A percentile compares a stretch with the other conserved stretches of the same genome.
Conservation (phyloP, 1,140 invertebrate species). For the Amyelois transitella region DNA sequence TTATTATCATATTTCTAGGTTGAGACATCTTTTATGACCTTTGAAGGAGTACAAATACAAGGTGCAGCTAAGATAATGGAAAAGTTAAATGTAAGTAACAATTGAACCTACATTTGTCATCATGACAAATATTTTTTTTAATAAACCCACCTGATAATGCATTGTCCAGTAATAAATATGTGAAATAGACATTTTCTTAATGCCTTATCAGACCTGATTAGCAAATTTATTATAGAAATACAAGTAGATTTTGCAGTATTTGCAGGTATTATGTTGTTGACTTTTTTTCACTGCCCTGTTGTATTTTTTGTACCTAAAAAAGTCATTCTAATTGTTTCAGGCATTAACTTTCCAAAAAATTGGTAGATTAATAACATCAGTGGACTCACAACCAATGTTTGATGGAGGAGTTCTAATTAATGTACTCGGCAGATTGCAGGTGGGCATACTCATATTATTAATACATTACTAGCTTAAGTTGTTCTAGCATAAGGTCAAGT, state of each 20-base stretch:
- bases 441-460: constrained; percentile 62
- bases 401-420: constrained; percentile 95
- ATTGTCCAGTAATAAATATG: too few species aligned
- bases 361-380: constrained; percentile 90
- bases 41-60: constrained; percentile 94
- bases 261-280: background rate
- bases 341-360: constrained; percentile 93
- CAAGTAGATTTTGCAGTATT: too few species aligned
- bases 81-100: constrained; percentile 88
- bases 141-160: too few species aligned
- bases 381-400: constrained; percentile 96
- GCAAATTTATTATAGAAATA: too few species aligned
- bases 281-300: background rate
- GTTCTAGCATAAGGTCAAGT: too few species aligned
- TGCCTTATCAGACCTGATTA: too few species aligned
- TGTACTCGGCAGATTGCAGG: constrained; percentile 94
- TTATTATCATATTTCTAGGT: constrained; percentile 80
- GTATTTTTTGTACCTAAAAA: background rate
- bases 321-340: constrained; percentile 43
- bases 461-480: too few species aligned
- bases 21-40: constrained; percentile 95
- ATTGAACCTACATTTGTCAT: background rate
- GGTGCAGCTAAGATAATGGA: constrained; percentile 95
- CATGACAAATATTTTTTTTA: background rate
- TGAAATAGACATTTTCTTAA: too few species aligned